phyloP scores from a whole-genome alignment of 2,797 vertebrate species.

The Chrysocyon brachyurus region DNA sequence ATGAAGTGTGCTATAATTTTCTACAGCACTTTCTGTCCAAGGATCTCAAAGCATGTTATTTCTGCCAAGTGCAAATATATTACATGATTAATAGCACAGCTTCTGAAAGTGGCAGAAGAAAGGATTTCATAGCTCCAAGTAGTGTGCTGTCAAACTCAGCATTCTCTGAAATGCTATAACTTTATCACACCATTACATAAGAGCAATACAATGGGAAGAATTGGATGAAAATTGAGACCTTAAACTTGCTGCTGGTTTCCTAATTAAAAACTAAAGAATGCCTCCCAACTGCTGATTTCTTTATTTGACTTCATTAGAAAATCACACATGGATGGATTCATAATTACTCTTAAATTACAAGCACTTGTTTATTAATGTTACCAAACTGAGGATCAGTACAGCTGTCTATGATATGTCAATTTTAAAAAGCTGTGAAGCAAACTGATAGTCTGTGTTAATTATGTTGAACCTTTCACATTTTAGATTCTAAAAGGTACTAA shows the following conservation, averaged over 20 bases:
- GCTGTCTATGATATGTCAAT: slow-evolving; percentile 51
- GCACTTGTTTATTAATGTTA: slow-evolving; percentile 80
- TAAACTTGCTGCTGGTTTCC: slow-evolving; percentile 74
- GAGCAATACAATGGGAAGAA: slow-evolving; percentile 35
- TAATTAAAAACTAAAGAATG: slow-evolving; percentile 76
- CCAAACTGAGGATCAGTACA: slow-evolving; percentile 75
- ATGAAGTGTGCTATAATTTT: background rate
- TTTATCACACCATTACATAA: slow-evolving; percentile 45
- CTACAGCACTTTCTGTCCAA: background rate
- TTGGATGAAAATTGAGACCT: slow-evolving; percentile 48
- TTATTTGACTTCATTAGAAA: slow-evolving; percentile 82
- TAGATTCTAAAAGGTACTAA: slow-evolving; percentile 62
- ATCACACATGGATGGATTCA: slow-evolving; percentile 74
- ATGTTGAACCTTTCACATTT: slow-evolving; percentile 55
- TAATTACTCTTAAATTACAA: slow-evolving; percentile 82
- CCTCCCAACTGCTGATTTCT: slow-evolving; percentile 75
- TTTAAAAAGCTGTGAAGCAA: slow-evolving; percentile 76
- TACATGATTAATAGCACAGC: slow-evolving; percentile 9
- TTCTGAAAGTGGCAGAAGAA: slow-evolving; percentile 9
- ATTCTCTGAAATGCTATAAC: background rate
- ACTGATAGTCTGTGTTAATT: slow-evolving; percentile 70
- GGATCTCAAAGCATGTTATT: slow-evolving; percentile 26
- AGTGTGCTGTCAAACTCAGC: background rate
- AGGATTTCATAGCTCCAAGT: background rate
- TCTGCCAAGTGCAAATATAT: background rate